Evolutionary conservation across 2,797 vertebrate species (phyloP).

Genomic region (Tympanoctomys barrerae): DNA sequence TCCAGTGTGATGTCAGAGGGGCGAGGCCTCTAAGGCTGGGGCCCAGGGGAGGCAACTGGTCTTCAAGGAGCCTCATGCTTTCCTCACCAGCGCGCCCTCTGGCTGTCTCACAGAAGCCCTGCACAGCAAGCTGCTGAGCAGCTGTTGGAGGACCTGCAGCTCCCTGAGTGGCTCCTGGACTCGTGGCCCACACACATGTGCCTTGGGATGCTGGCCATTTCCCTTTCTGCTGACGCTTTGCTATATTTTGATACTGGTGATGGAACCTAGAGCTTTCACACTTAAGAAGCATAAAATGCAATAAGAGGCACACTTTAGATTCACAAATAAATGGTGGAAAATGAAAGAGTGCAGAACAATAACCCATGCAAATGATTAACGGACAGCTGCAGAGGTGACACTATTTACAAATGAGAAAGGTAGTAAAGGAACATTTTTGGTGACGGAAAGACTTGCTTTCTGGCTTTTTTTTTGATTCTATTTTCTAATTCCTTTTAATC

Average conservation of each 20-base stretch:
- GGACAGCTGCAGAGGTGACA: neutral
- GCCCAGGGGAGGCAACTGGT: neutral
- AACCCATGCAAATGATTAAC: neutral
- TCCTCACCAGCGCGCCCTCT: neutral
- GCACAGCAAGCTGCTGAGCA: neutral
- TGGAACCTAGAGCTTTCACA: neutral
- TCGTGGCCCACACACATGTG: neutral
- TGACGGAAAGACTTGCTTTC: neutral
- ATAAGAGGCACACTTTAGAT: neutral
- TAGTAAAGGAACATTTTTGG: neutral
- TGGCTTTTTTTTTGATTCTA: neutral
- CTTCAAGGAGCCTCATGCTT: neutral
- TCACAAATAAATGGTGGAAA: neutral
- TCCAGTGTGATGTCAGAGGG: neutral
- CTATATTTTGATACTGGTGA: neutral
- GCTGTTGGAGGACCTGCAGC: neutral
- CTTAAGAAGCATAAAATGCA: neutral
- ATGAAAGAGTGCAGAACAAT: neutral
- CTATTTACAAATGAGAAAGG: neutral
- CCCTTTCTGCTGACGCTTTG: neutral
- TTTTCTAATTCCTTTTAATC: conserved; percentile 28
- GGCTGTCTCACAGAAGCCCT: neutral
- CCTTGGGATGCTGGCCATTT: neutral
- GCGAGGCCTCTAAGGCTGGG: neutral
- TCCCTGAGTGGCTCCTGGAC: no score